phyloP scores from a whole-genome alignment of 2,113 vertebrate species.

The Clarias batrachus region DNA sequence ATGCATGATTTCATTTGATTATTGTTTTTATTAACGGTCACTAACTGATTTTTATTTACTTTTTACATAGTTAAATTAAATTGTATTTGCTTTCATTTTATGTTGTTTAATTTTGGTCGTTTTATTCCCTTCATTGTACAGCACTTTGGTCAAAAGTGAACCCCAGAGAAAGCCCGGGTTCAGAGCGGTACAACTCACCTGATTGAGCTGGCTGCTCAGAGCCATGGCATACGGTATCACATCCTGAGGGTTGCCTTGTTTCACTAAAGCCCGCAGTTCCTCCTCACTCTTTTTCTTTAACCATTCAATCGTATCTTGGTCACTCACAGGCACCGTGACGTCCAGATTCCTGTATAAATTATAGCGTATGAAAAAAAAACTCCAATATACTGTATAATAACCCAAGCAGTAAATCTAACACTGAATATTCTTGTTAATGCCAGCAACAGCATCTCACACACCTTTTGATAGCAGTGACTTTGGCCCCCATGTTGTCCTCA shows the following conservation, averaged over 20 bases:
- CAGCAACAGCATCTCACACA: constrained; percentile 46
- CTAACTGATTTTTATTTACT: no score
- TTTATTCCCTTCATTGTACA: no score
- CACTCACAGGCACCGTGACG: constrained; percentile 53
- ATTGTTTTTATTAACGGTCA: no score
- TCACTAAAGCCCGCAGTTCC: constrained; percentile 64
- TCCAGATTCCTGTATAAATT: constrained; percentile 62
- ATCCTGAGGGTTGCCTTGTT: constrained; percentile 73
- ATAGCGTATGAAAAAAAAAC: background rate
- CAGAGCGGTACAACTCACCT: constrained; percentile 56
- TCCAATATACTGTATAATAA: no score
- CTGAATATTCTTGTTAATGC: background rate
- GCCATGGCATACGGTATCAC: constrained; percentile 71
- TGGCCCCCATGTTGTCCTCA: constrained; percentile 70
- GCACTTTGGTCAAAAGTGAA: no score
- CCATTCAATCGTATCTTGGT: constrained; percentile 52
- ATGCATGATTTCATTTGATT: no score
- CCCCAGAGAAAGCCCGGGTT: no score
- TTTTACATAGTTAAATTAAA: no score
- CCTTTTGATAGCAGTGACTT: constrained; percentile 69
- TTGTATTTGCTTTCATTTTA: no score
- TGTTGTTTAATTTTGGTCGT: no score
- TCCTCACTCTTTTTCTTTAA: constrained; percentile 68
- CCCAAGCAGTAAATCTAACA: background rate
- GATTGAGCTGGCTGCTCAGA: constrained; percentile 72